phyloP scores from a whole-genome alignment of 2,797 vertebrate genomes.

The Carcharodon carcharias region DNA sequence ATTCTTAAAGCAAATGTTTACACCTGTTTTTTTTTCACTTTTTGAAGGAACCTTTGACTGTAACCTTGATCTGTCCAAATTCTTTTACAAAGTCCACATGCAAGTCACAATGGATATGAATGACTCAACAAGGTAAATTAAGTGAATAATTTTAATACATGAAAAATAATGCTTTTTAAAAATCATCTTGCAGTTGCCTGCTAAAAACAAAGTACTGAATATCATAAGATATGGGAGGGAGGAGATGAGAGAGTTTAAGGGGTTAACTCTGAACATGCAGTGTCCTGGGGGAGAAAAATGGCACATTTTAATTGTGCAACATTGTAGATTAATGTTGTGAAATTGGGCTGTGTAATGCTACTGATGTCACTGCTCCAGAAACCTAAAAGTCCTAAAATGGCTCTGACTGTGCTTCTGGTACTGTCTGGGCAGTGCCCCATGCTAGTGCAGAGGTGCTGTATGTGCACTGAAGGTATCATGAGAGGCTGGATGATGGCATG shows the following conservation, averaged over 20 bases:
- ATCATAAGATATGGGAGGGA: not conserved
- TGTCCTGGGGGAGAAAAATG: not conserved
- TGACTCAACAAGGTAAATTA: not conserved
- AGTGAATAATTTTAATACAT: not conserved
- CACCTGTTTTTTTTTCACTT: not conserved
- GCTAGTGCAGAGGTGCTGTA: no score
- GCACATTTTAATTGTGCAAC: not conserved
- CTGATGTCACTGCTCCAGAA: no score
- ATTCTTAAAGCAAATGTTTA: not conserved
- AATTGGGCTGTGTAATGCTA: no score
- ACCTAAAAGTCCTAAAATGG: no score
- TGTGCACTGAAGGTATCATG: no score
- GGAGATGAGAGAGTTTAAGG: not conserved
- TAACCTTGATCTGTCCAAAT: not conserved
- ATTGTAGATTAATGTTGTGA: not conserved
- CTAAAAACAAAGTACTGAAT: not conserved
- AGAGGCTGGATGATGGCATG: no score
- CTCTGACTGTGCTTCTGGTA: no score
- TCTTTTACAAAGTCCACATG: constrained; percentile 37
- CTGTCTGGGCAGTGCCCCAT: no score
- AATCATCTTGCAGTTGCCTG: not conserved
- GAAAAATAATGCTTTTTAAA: not conserved
- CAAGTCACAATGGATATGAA: not conserved
- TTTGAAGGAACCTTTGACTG: not conserved
- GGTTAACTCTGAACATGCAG: not conserved